Conservation (phyloP, 2,113 vertebrate genomes). For the Syngnathus scovelli region DNA sequence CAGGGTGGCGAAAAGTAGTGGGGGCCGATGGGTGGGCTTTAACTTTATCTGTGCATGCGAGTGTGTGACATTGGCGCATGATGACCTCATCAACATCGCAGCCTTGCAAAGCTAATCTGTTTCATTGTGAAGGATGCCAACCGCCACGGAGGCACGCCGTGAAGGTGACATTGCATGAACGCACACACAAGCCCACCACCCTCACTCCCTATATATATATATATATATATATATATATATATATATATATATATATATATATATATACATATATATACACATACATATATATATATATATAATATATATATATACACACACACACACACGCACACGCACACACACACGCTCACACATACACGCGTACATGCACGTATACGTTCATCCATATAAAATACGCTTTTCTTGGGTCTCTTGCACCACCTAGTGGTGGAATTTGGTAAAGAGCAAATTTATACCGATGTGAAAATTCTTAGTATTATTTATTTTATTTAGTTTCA, state of each 20-base stretch:
- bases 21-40: slow-evolving; percentile 21
- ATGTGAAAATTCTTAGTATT: not conserved
- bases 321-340: no score
- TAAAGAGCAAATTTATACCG: no score
- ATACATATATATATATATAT: no score
- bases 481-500: not conserved
- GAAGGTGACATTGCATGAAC: slow-evolving; percentile 65
- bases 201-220: not conserved
- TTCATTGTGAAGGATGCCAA: slow-evolving; percentile 67
- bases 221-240: no score
- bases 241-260: no score
- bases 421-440: slow-evolving; percentile 64
- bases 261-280: not conserved
- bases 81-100: slow-evolving; percentile 70
- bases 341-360: no score
- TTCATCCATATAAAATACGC: not conserved
- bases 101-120: slow-evolving; percentile 68
- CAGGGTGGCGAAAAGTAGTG: not conserved
- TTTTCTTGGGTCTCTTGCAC: slow-evolving; percentile 47
- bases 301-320: no score
- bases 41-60: slow-evolving; percentile 33
- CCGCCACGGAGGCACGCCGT: slow-evolving; percentile 56
- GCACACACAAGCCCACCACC: not conserved
- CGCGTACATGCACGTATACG: not conserved
- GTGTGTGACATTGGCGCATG: slow-evolving; percentile 66